Base-by-base conservation (phyloP, 2,888 invertebrate genomes). In the Pimpla rufipes region DNA sequence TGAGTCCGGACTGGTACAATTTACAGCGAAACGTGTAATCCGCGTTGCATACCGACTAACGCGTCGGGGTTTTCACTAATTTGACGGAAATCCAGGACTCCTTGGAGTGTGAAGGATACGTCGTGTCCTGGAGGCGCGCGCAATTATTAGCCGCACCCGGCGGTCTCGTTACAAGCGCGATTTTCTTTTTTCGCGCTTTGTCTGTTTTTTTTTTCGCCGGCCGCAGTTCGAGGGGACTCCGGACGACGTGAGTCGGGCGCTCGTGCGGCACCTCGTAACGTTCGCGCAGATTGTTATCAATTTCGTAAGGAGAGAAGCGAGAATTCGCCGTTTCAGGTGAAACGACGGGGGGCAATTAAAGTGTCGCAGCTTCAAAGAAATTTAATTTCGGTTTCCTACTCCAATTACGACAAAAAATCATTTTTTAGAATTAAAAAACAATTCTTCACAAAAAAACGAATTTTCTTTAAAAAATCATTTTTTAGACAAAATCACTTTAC, bases 61-160 rank as follows among this genome's bases (percentile, higher is more conserved):
- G 67, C 79, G 66, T 71, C 21, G 50, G 42, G 18, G 16, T 55
- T 77, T 73, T 59, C 64, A 35, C 71, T 78, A 81, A 78, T 81
- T 81, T 59, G 71, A 62, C 55, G 47, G 81, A 71, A 71, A 62
- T 70, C 23, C 71, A 66, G 71, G 52, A 71, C 55, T 42, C 70
- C 16, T 13, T 55, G 45, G 71, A 71, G 71, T 77, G 71, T 78
- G 77, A 77, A 81, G 50, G 18, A 50, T 62, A 45, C 40, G 35
- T 37, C 35, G 5, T 29, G 52, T 21, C 42, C 57, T 29, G 35
- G 35, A 35, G 67, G 11, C 35, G 16, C 45, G 45, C 66, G 57
- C 23, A 35, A 42, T 42, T 42, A n/a, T 42, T 35, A 42, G 47
- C 18, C 23, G 23, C 18, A 47, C n/a, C 47, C 57, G 55, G 50